These are phyloP conservation scores for Enteromius mattozi DNA, from an alignment of 2,797 vertebrate genomes.

Conservation along the genomic window DNA sequence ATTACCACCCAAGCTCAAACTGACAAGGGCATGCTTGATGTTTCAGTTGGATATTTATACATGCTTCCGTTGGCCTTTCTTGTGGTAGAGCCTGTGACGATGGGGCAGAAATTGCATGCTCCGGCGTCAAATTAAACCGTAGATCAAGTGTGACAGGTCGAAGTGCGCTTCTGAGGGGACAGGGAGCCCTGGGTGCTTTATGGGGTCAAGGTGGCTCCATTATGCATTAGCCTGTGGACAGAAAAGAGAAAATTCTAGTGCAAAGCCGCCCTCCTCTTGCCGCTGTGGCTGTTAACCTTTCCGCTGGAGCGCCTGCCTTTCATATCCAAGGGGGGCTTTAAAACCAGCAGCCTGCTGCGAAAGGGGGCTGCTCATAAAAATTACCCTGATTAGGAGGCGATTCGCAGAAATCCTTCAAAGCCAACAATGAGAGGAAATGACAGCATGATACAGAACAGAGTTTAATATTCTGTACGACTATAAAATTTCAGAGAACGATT, in stretches of 20 bases:
- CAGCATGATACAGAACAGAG: not conserved
- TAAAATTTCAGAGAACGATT: not conserved
- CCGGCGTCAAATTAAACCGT: constrained; percentile 61
- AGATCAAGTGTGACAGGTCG: constrained; percentile 63
- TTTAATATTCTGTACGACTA: constrained; percentile 4
- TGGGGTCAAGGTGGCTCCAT: constrained; percentile 50
- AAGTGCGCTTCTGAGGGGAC: constrained; percentile 27
- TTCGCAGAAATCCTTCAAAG: constrained; percentile 33
- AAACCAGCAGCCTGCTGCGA: constrained; percentile 36
- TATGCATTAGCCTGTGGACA: constrained; percentile 49
- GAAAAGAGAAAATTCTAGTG: constrained; percentile 24
- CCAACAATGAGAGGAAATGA: not conserved
- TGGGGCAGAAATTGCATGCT: constrained; percentile 51
- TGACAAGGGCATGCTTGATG: constrained; percentile 51
- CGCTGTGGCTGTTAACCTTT: constrained; percentile 30
- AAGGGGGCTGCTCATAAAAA: constrained; percentile 30
- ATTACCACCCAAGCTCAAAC: constrained; percentile 39
- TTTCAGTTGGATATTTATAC: constrained; percentile 39
- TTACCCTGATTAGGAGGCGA: constrained; percentile 39
- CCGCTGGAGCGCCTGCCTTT: constrained; percentile 18
- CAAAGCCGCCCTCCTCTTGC: not conserved
- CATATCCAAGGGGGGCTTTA: constrained; percentile 2
- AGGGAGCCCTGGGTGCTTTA: constrained; percentile 49
- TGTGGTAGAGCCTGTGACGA: constrained; percentile 7
- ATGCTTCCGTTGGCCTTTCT: constrained; percentile 30